Evolutionary conservation across 2,888 invertebrate genomes (phyloP), one percentile per base, ranked within the genome.

Genomic region (Aelia acuminata): DNA sequence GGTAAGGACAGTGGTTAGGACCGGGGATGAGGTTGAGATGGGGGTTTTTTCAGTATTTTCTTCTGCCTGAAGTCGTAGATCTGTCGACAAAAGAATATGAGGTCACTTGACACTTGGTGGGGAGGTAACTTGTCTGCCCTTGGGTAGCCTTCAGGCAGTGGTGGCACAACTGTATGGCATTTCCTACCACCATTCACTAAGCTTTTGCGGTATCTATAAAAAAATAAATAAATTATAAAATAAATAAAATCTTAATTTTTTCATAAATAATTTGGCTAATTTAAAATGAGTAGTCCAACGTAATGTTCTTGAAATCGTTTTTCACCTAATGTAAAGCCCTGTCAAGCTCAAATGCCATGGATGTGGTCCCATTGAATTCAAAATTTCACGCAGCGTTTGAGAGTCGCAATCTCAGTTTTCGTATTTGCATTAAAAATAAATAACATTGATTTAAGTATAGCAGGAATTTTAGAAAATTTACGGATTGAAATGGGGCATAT

Each of bases 51-150:
- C 90, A 91, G 92, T 92, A 93, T 92, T 92, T 92, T 92, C 92
- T 97, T 98, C 91, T 97, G 96, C 91, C 98, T 95, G 93, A 97
- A 98, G 93, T 99, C 98, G 93, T 98, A 99, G 89, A 98, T 96
- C 91, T 97, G 96, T 85, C 98, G 95, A 93, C 98, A 98, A 94
- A 98, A 97, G 92, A 98, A 97, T 80, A 99, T 97, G 92, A 97
- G 95, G 91, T 98, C 98, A 86, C 95, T 95, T 89, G 94, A 93
- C 91, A 95, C 93, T 93, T 95, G 93, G 93, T 95, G 92, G 92
- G 95, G 94, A 91, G 96, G 95, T 92, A 94, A 94, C 92, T 95
- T 92, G 89, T 92, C 92, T 88, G 92, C 91, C 89, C 94, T 92
- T 11, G 95, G 94, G 91, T 94, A 94, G 91, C 94, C 93, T 89